Percentiles rank a stretch among this genome's conserved stretches.
Evolutionary conservation across 1,140 invertebrate species (phyloP).

Genomic region (Centruroides sculpturatus): DNA sequence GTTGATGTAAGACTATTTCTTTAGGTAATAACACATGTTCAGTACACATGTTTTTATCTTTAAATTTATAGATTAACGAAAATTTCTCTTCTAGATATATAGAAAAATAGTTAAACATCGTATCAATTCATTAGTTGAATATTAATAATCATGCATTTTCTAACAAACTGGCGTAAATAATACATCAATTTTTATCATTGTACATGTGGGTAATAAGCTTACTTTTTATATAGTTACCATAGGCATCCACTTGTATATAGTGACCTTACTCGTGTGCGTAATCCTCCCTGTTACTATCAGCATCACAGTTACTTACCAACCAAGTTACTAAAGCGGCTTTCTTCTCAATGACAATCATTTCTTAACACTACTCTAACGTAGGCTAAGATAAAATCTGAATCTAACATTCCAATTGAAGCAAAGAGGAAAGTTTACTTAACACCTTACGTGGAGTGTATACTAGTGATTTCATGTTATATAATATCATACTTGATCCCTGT

Average conservation of each 20-base stretch:
- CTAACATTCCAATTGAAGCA: conserved; percentile 16
- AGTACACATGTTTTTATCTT: too few species aligned
- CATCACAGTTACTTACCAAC: conserved; percentile 47
- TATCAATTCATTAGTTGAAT: too few species aligned
- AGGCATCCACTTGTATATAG: conserved; percentile 46
- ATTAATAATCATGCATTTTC: too few species aligned
- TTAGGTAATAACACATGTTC: too few species aligned
- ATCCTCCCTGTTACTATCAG: conserved; percentile 34
- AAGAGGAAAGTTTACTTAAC: conserved; percentile 10
- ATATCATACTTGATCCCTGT: conserved; percentile 17
- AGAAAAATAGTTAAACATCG: too few species aligned
- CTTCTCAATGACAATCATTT: neutral
- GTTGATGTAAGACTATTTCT: too few species aligned
- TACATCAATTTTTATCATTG: too few species aligned
- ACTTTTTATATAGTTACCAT: conserved; percentile 40
- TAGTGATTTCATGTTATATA: conserved; percentile 22
- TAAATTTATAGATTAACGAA: too few species aligned
- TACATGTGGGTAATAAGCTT: neutral
- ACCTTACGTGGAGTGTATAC: conserved; percentile 3
- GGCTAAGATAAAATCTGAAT: conserved; percentile 12
- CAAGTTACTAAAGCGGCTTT: conserved; percentile 23
- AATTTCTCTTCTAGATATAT: too few species aligned
- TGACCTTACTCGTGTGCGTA: conserved; percentile 40
- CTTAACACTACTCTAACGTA: conserved; percentile 7
- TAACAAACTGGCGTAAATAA: too few species aligned